A percentile compares a stretch with the other conserved stretches of the same genome.
These are phyloP conservation scores for Trachythela sp. DNA, from an alignment of 64 coral and sea anemone genomes.

Conservation along the genomic window DNA sequence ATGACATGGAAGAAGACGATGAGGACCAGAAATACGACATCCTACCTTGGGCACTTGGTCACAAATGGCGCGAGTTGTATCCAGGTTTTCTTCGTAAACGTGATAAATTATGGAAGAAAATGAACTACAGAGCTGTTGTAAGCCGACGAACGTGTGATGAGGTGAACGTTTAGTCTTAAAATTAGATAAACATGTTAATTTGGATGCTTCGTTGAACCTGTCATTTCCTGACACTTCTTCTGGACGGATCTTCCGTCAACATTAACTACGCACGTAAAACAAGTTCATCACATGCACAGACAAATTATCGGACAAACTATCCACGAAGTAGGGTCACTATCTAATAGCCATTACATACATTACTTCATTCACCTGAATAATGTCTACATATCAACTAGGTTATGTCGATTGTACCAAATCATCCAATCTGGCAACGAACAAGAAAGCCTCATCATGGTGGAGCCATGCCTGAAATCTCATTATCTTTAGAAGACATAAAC, in stretches of 20 bases:
- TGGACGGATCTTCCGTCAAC: no score
- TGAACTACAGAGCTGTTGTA: conserved; percentile 87
- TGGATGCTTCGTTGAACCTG: not conserved
- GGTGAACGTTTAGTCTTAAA: conserved; percentile 56
- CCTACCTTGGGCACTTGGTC: conserved; percentile 88
- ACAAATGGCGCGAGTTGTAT: conserved; percentile 88
- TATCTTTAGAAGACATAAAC: conserved; percentile 7
- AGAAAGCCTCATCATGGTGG: conserved; percentile 87
- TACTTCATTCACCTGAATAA: not conserved
- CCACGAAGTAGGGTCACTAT: no score
- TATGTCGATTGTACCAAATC: conserved; percentile 90
- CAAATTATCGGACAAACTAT: no score
- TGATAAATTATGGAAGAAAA: conserved; percentile 84
- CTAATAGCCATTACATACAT: not conserved
- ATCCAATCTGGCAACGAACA: conserved; percentile 78
- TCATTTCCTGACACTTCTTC: no score
- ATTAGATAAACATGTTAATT: not conserved
- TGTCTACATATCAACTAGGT: conserved; percentile 36
- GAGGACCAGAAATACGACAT: conserved; percentile 99
- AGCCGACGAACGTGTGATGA: conserved; percentile 91
- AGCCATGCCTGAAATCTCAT: conserved; percentile 70
- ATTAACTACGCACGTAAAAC: no score
- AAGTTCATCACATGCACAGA: no score
- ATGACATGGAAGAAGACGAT: conserved; percentile 99
- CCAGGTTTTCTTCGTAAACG: conserved; percentile 66